A percentile compares a stretch with the other conserved stretches of the same genome.
Conservation (phyloP, 1,140 invertebrate genomes). For the Drosophila sulfurigaster region DNA sequence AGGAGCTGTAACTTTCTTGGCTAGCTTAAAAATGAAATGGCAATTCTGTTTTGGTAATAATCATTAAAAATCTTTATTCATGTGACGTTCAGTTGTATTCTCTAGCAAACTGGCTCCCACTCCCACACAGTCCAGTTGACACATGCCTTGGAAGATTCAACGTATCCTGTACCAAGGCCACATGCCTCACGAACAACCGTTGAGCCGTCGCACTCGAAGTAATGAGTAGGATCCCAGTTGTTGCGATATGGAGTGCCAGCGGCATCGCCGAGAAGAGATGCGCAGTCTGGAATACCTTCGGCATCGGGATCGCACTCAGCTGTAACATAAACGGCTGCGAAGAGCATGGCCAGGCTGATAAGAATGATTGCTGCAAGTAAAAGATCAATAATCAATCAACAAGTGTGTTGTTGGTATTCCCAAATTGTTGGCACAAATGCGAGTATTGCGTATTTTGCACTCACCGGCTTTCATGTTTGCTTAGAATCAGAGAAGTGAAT, state of each 20-base stretch:
- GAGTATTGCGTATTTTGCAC: conserved; percentile 12
- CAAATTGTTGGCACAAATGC: background rate
- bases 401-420: background rate
- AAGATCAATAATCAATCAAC: background rate
- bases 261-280: background rate
- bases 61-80: background rate
- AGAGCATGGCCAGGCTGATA: conserved; percentile 37
- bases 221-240: conserved; percentile 60
- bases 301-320: conserved; percentile 33
- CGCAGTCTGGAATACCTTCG: conserved; percentile 44
- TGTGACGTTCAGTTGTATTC: background rate
- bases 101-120: background rate
- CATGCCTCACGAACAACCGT: too few relatives aligned
- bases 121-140: background rate
- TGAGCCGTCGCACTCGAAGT: conserved; percentile 39
- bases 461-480: conserved; percentile 61
- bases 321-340: conserved; percentile 9
- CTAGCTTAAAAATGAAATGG: too few relatives aligned
- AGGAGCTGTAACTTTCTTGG: too few relatives aligned
- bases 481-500: conserved; percentile 24
- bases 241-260: conserved; percentile 20
- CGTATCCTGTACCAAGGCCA: too few relatives aligned
- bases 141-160: background rate
- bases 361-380: conserved; percentile 38
- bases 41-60: too few relatives aligned